Evolutionary conservation across 2,888 invertebrate species (phyloP).

Genomic region (Cerastis leucographa): DNA sequence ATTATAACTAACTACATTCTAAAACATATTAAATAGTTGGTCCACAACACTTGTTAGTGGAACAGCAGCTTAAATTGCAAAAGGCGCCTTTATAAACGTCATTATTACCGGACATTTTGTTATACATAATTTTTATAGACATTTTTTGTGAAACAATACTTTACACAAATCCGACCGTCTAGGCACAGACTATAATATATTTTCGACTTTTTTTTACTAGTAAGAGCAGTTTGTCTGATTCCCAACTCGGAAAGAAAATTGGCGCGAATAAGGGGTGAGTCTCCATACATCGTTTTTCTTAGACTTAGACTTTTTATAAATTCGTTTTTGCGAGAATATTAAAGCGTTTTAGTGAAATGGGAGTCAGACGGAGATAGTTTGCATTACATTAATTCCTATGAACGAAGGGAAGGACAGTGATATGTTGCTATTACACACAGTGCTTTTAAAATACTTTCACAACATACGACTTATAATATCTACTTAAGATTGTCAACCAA

Average conservation of each 20-base stretch:
- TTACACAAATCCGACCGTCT: constrained; percentile 15
- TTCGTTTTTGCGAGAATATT: constrained; percentile 27
- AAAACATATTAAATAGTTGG: constrained; percentile 43
- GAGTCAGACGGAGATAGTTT: constrained; percentile 15
- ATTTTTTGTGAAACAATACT: constrained; percentile 18
- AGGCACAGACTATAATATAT: constrained; percentile 31
- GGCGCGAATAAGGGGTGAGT: constrained; percentile 9
- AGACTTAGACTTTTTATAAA: constrained; percentile 18
- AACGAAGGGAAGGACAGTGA: constrained; percentile 59
- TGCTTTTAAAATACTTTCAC: constrained; percentile 50
- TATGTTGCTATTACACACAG: constrained; percentile 64
- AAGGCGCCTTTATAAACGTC: constrained; percentile 48
- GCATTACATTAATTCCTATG: constrained; percentile 39
- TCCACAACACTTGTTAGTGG: constrained; percentile 57
- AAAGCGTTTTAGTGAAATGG: constrained; percentile 44
- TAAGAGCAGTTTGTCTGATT: constrained; percentile 26
- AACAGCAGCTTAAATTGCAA: constrained; percentile 40
- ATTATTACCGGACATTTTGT: constrained; percentile 24
- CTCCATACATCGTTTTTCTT: background rate
- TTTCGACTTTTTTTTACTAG: constrained; percentile 9
- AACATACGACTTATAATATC: constrained; percentile 35
- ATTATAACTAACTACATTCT: constrained; percentile 33
- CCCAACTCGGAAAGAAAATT: constrained; percentile 42
- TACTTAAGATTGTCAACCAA: constrained; percentile 42
- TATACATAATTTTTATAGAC: constrained; percentile 1